A percentile compares a stretch with the other conserved stretches of the same genome.
Evolutionary conservation across 2,797 vertebrate species (phyloP).

Genomic region (Enteromius anoplus): DNA sequence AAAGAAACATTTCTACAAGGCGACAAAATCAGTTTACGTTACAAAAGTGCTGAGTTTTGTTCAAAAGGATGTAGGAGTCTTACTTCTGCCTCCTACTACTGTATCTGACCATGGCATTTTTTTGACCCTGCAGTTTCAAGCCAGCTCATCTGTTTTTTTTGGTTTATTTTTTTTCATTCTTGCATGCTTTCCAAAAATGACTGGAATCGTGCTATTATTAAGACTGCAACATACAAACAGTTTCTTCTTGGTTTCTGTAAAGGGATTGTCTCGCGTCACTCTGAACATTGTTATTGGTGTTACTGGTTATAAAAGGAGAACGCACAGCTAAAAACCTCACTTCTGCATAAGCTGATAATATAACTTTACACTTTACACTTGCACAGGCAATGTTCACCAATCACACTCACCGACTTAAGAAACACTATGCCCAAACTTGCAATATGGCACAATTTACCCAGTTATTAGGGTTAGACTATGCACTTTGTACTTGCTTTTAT

Average conservation of each 20-base stretch:
- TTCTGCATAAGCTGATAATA: constrained; percentile 18
- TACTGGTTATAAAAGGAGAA: constrained; percentile 6
- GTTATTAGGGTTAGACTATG: neutral
- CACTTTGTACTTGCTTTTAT: neutral
- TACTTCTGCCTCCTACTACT: neutral
- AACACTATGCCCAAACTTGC: neutral
- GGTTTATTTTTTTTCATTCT: neutral
- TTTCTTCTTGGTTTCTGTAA: neutral
- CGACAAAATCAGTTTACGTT: neutral
- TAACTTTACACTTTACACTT: constrained; percentile 5
- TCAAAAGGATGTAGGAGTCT: neutral
- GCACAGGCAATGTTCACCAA: constrained; percentile 1
- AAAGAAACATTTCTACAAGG: neutral
- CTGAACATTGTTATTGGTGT: neutral
- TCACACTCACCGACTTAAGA: neutral
- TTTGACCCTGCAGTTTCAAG: neutral
- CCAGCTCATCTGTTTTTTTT: neutral
- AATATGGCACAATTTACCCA: neutral
- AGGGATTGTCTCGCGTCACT: neutral
- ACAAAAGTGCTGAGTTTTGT: neutral
- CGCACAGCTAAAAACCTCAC: neutral
- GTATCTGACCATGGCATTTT: neutral
- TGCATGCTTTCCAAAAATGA: neutral
- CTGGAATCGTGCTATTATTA: neutral
- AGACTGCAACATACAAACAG: neutral